These are phyloP conservation scores for Cyrtodaria siliqua DNA, from an alignment of 2,888 invertebrate species.

Conservation along the genomic window DNA sequence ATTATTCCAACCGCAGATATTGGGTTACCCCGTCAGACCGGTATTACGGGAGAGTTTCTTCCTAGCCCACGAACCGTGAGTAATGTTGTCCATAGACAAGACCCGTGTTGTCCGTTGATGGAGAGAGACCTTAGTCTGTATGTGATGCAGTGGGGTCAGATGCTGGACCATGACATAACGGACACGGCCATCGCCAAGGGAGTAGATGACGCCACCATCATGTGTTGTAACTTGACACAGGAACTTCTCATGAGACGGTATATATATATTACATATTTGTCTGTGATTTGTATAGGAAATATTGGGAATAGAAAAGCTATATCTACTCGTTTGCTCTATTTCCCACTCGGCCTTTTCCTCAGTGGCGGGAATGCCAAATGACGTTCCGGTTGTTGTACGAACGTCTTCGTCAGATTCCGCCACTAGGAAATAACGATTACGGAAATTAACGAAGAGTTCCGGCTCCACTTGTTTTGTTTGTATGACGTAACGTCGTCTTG, in stretches of 20 bases:
- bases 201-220: constrained; percentile 58
- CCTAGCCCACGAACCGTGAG: constrained; percentile 54
- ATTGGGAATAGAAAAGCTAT: too few species aligned
- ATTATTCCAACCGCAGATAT: constrained; percentile 51
- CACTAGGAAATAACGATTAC: too few species aligned
- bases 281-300: too few species aligned
- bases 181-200: constrained; percentile 64
- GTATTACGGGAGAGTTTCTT: constrained; percentile 48
- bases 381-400: too few species aligned
- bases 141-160: constrained; percentile 69
- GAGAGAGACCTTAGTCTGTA: constrained; percentile 60
- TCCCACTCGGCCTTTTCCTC: too few species aligned
- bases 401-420: too few species aligned
- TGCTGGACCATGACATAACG: constrained; percentile 65
- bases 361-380: too few species aligned
- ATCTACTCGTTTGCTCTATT: too few species aligned
- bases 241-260: constrained; percentile 50
- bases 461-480: too few species aligned
- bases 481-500: too few species aligned
- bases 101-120: constrained; percentile 58
- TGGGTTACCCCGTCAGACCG: constrained; percentile 50
- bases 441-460: too few species aligned
- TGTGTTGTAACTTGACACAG: constrained; percentile 59
- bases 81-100: constrained; percentile 54
- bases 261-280: too few species aligned